Base-by-base conservation (phyloP, 2,797 vertebrate genomes). In the Enteromius thamalakanensis region DNA sequence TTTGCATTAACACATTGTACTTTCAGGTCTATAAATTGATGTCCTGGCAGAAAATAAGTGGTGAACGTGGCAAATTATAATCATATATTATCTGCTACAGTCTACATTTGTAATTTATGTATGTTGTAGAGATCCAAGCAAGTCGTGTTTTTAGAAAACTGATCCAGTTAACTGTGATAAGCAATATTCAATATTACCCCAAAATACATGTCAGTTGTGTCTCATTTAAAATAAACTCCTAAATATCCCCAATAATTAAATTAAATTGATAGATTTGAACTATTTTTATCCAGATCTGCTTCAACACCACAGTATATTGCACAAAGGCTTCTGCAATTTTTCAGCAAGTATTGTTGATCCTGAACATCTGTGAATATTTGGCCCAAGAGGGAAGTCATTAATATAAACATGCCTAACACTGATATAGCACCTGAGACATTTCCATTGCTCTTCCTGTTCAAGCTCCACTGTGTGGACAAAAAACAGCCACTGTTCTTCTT, bases 341-440 rank as follows among this genome's bases (percentile, higher is more conserved):
- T 67, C 45, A 67, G 17, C n/a, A 76, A 26, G 32, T 42, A 34
- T 68, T 82, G 17, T 68, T 29, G 60, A 55, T 55, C 11, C 19
- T 17, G 60, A 42, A 58, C 47, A 76, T 76, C 51, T 53, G 80
- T 42, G 47, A 32, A 62, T 49, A 34, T 49, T 47, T 45, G 55
- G 51, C 79, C 67, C 67, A 80, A 26, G 58, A 65, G 15, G 42
- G 47, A 70, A 42, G 6, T 60, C 37, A 53, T 74, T 75, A 65
- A 82, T 64, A 62, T 37, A 82, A 68, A 32, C 37, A 53, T 47
- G 5, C 11, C 55, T 32, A 81, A n/a, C 21, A 82, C 34, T 34
- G 64, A 32, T 37, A 53, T 76, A 76, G 29, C 71, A 53, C 23
- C 60, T 67, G 47, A 55, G 60, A 65, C 45, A 78, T 78, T 51